Base-by-base conservation (phyloP, 2,888 invertebrate genomes). In the Ophioninae sp. region DNA sequence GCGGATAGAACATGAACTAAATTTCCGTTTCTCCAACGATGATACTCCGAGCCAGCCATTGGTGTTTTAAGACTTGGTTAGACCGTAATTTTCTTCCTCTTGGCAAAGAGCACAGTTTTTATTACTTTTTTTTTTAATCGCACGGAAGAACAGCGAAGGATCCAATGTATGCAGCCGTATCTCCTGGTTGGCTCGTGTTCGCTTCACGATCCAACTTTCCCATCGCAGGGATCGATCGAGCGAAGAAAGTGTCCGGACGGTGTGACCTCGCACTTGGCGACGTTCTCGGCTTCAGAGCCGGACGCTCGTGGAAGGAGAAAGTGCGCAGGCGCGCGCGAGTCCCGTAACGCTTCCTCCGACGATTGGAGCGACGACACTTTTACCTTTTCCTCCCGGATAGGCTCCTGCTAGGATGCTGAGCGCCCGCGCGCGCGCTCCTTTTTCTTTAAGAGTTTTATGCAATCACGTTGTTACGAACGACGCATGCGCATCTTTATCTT, bases 221-320 rank as follows among this genome's bases (percentile, higher is more conserved):
- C 93, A 92, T 91, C 88, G 89, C 13, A 13, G 88, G 88, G 88
- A 88, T 91, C 89, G 90, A 92, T 92, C 91, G 89, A 91, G 88
- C 91, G 91, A 93, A 93, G 93, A 93, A 93, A 93, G 93, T 92
- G 90, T 91, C 90, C 90, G 41, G 30, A 13, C 50, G 89, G 84
- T 86, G 87, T 85, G 87, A 89, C 88, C 89, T 88, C 84, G 89
- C 89, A 85, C 84, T 84, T 84, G 83, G 84, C 81, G 85, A 64
- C 62, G 83, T 75, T 80, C 75, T 81, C 64, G 68, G 61, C 61
- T 67, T 17, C 50, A 50, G 50, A 30, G 50, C 57, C 57, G 57
- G 21, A 88, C 86, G 88, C 87, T 87, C 87, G 87, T 86, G 86
- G 88, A 87, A 87, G 92, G 93, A 92, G 93, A 93, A 93, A 93